Base-by-base conservation (phyloP, 2,888 invertebrate genomes). In the Sthenelais limicola region DNA sequence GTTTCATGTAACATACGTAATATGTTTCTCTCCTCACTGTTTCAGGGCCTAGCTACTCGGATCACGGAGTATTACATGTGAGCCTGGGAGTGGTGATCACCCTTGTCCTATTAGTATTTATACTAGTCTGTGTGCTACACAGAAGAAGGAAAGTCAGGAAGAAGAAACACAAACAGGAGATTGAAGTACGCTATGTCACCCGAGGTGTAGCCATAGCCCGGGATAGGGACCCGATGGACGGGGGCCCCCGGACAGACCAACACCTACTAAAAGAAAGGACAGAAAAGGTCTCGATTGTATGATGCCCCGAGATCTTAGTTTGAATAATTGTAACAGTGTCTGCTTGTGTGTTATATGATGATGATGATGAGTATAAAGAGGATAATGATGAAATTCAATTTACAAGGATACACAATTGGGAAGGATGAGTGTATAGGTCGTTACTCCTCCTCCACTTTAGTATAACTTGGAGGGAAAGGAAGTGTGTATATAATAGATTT, bases 241-340 rank as follows among this genome's bases (percentile, higher is more conserved):
- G 66, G 18, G 67, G 38, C 21, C 68, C 38, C 3, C 68, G 77
- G 24, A 33, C 75, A n/a, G 66, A 56, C 18, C 75, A 75, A 26
- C 58, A 47, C 33, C 47, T 78, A 4, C 67, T 78, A 26, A 78
- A 75, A 68, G 78, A 78, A 68, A 68, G 75, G 51, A 78, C 78
- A 33, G 76, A 78, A 58, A 78, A 78, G 73, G 78, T 78, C 24
- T 78, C 78, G 1, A 78, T 78, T 68, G 78, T 78, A 73, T 78
- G 74, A 78, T 54, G 62, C 62, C 62, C 62, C 38, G 35, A 62
- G 38, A 62, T 62, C 43, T 43, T 62, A 62, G 62, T 62, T 62
- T 21, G n/a, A n/a, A n/a, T n/a, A n/a, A n/a, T n/a, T n/a, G n/a
- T n/a, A n/a, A n/a, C n/a, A n/a, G n/a, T n/a, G n/a, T n/a, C n/a